Conservation (phyloP, 1,140 invertebrate genomes). For the Drosophila equinoxialis region DNA sequence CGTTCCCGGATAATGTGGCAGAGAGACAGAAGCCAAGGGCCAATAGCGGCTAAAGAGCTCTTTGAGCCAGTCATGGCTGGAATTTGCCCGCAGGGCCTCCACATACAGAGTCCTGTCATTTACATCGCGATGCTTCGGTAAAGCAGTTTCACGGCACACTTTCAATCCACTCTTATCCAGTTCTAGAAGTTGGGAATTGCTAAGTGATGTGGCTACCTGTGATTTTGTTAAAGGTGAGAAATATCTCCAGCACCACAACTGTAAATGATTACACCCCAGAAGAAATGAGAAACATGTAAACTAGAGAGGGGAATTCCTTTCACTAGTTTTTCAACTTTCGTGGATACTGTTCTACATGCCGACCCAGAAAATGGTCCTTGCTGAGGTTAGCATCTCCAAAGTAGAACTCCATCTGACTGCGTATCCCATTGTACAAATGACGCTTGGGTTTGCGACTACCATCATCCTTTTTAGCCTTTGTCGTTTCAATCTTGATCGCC, state of each 20-base stretch:
- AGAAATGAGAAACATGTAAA: neutral
- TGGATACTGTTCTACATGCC: slow-evolving; percentile 88
- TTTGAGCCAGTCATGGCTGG: slow-evolving; percentile 90
- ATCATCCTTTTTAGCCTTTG: slow-evolving; percentile 13
- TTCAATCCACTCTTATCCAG: slow-evolving; percentile 85
- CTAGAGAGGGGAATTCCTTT: neutral
- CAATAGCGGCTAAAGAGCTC: slow-evolving; percentile 92
- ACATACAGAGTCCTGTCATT: slow-evolving; percentile 94
- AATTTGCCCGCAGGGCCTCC: too few relatives aligned
- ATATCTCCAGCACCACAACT: slow-evolving; percentile 89
- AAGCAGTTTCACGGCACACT: slow-evolving; percentile 61
- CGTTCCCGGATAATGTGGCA: slow-evolving; percentile 91
- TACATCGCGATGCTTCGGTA: slow-evolving; percentile 75
- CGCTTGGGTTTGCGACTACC: neutral
- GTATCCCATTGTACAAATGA: too few relatives aligned
- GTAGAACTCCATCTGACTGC: slow-evolving; percentile 85
- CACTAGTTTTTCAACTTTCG: neutral
- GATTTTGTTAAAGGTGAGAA: slow-evolving; percentile 94
- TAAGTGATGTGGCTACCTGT: too few relatives aligned
- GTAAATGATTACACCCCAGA: slow-evolving; percentile 38
- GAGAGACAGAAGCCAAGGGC: slow-evolving; percentile 92
- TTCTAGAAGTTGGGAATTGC: too few relatives aligned
- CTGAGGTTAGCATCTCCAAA: slow-evolving; percentile 94
- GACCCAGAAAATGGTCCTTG: slow-evolving; percentile 91
- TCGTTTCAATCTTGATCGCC: too few relatives aligned